Base-by-base conservation (phyloP, 2,113 vertebrate genomes). In the Elaphurus davidianus region DNA sequence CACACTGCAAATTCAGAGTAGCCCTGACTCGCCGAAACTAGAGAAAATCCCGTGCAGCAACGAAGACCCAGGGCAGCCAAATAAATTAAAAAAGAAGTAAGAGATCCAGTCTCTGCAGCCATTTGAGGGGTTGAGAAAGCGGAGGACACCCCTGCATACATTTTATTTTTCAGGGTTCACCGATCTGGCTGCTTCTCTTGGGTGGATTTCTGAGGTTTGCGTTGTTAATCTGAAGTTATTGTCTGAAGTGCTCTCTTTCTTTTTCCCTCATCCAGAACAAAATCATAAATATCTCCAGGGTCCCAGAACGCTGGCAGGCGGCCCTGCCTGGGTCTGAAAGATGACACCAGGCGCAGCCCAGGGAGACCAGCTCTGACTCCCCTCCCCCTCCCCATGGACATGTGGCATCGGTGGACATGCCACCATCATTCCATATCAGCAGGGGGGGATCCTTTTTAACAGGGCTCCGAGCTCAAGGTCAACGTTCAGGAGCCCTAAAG, bases 131-230 rank as follows among this genome's bases (percentile, higher is more conserved):
- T 33, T 1, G 10, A 45, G 86, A 82, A 84, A 88, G 25, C 55
- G 43, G 54, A 98, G 96, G 94, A 71, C 82, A 74, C 90, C 86
- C 59, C 85, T 95, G 71, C 5, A 25, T 76, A 17, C 83, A 60
- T 98, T 98, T 94, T 94, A 94, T 96, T 97, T 98, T 98, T 98
- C 96, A 87, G 97, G 94, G 83, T 94, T 98, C 95, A 81, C 82
- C 21, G 87, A 97, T 96, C 96, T 91, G 60, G 90, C 36, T 67
- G 74, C 96, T 98, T 96, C 76, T 79, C 84, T 85, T 15, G 40
- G 97, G 95, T 88, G 2, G 28, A 55, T 89, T 94, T 98, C 92
- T 67, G 93, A 86, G 93, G 79, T 91, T 96, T 16, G 0, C 45
- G 86, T 76, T 96, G 96, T 98, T 98, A 97, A 98, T 95, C 96